These are phyloP conservation scores for Eupleurogrammus muticus DNA, from an alignment of 2,797 vertebrate genomes.

Conservation along the genomic window DNA sequence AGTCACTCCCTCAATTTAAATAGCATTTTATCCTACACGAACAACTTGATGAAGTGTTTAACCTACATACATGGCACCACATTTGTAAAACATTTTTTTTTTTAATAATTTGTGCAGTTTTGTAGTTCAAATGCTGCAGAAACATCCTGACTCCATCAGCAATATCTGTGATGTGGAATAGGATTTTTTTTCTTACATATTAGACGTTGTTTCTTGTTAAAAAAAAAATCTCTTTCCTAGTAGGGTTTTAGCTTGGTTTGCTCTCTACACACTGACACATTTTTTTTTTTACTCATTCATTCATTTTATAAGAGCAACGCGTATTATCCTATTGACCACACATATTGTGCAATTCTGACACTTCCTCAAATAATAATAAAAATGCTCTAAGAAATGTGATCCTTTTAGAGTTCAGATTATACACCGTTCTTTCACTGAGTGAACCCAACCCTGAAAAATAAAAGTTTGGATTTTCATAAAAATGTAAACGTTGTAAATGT, in stretches of 20 bases:
- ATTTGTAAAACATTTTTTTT: constrained; percentile 27
- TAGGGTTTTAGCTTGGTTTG: constrained; percentile 5
- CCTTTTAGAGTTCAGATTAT: background rate
- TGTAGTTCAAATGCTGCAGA: constrained; percentile 24
- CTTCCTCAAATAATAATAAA: background rate
- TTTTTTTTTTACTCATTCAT: background rate
- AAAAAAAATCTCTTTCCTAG: background rate
- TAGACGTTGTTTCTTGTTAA: no score
- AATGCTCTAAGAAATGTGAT: background rate
- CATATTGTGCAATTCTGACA: constrained; percentile 6
- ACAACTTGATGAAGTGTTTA: constrained; percentile 24
- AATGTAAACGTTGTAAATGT: constrained; percentile 10
- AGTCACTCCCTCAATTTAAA: constrained; percentile 23
- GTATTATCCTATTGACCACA: background rate
- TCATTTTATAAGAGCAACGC: background rate
- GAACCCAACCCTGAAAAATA: background rate
- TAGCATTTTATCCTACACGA: constrained; percentile 24
- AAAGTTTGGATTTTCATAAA: background rate
- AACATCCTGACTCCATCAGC: constrained; percentile 1
- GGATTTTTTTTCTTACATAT: no score
- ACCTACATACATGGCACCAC: constrained; percentile 53
- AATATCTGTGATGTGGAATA: background rate
- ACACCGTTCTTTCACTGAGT: constrained; percentile 1
- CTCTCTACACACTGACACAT: constrained; percentile 5
- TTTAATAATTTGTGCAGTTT: constrained; percentile 9